Evolutionary conservation across 2,888 invertebrate species (phyloP).

Genomic region (Heliconius sara): DNA sequence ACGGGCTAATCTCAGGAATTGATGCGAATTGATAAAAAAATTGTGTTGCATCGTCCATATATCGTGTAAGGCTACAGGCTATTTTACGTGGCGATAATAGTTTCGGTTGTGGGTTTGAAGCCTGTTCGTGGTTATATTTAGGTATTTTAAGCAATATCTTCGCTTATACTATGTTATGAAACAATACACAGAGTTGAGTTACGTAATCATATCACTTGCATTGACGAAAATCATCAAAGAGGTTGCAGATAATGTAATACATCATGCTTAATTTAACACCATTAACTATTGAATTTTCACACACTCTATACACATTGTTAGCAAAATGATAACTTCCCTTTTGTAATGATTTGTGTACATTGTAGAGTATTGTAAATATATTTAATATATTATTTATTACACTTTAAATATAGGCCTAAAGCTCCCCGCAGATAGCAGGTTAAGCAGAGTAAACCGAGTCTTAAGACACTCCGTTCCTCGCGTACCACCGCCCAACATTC

Average conservation of each 20-base stretch:
- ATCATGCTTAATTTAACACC: constrained; percentile 5
- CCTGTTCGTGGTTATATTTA: too few relatives aligned
- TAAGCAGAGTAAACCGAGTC: not conserved
- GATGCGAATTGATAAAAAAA: too few relatives aligned
- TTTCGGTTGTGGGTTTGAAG: not conserved
- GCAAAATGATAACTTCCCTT: constrained; percentile 3
- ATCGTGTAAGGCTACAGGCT: too few relatives aligned
- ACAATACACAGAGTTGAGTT: not conserved
- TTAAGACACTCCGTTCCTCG: too few relatives aligned
- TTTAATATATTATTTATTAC: not conserved
- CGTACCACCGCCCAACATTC: not conserved
- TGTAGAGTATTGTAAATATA: not conserved
- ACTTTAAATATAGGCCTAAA: not conserved
- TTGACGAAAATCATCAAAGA: not conserved
- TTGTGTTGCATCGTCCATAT: too few relatives aligned
- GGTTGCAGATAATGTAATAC: not conserved
- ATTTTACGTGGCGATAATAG: too few relatives aligned
- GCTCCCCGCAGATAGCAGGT: not conserved
- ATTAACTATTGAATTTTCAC: constrained; percentile 8
- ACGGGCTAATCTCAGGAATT: too few relatives aligned
- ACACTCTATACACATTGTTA: constrained; percentile 19
- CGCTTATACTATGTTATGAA: too few relatives aligned
- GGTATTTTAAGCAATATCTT: too few relatives aligned
- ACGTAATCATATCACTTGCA: not conserved
- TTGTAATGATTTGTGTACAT: not conserved